Percentiles rank a stretch among this genome's conserved stretches.
These are phyloP conservation scores for Delia radicum DNA, from an alignment of 1,140 invertebrate genomes.

Conservation along the genomic window DNA sequence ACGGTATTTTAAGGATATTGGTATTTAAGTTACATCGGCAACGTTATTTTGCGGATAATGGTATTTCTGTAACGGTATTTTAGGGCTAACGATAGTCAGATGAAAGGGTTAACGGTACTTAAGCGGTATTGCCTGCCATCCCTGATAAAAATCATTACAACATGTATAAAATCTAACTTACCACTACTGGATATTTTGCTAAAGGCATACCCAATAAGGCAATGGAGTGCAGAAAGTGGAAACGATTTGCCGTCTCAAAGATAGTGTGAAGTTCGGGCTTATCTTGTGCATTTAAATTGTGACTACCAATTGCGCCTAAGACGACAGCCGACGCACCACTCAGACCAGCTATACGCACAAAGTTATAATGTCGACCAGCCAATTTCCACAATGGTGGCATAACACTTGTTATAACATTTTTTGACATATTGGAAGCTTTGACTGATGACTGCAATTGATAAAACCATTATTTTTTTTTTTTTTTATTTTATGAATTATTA, in stretches of 20 bases:
- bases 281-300: slow-evolving; percentile 64
- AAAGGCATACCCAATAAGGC: slow-evolving; percentile 75
- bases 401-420: slow-evolving; percentile 24
- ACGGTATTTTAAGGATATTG: no score
- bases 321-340: slow-evolving; percentile 81
- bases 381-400: slow-evolving; percentile 62
- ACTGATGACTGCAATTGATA: background rate
- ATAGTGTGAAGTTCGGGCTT: slow-evolving; percentile 67
- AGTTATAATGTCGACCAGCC: slow-evolving; percentile 62
- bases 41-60: no score
- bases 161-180: slow-evolving; percentile 46
- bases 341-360: slow-evolving; percentile 69
- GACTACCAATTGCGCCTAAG: slow-evolving; percentile 84
- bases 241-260: slow-evolving; percentile 82
- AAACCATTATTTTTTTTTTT: background rate
- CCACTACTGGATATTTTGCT: slow-evolving; percentile 66
- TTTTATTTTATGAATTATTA: background rate
- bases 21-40: no score
- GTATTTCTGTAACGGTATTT: no score
- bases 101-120: no score
- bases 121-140: no score
- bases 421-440: slow-evolving; percentile 7
- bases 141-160: no score
- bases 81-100: no score
- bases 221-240: slow-evolving; percentile 83